Conservation (phyloP, 2,888 invertebrate genomes). For the Polydesmus complanatus region DNA sequence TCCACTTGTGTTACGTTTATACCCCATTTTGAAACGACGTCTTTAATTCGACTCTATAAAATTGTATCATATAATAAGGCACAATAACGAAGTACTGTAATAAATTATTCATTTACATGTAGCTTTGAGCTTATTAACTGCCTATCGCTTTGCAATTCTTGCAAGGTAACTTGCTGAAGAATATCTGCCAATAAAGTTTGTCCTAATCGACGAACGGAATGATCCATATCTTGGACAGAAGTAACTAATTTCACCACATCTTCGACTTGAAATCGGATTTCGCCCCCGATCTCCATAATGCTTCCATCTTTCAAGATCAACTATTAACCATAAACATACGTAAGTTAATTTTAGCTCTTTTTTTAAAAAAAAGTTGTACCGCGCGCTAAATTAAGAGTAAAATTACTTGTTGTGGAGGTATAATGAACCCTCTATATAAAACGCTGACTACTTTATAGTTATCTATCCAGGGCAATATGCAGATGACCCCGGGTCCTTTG, state of each 20-base stretch:
- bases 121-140: not conserved
- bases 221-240: conserved; percentile 13
- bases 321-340: not conserved
- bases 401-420: conserved; percentile 15
- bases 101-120: not conserved
- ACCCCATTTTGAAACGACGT: conserved; percentile 10
- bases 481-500: conserved; percentile 14
- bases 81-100: not conserved
- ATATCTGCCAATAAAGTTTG: conserved; percentile 5
- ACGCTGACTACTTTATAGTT: conserved; percentile 8
- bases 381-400: not conserved
- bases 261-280: conserved; percentile 12
- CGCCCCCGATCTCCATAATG: conserved; percentile 14
- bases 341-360: not conserved
- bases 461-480: conserved; percentile 13
- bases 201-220: conserved; percentile 7
- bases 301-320: conserved; percentile 14
- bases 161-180: conserved; percentile 4
- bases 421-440: conserved; percentile 12
- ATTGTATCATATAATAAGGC: not conserved
- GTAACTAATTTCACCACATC: conserved; percentile 10
- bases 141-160: conserved; percentile 1
- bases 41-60: conserved; percentile 7
- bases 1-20: conserved; percentile 14
- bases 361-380: too few relatives aligned